A percentile compares a stretch with the other conserved stretches of the same genome.
Evolutionary conservation across 2,113 vertebrate species (phyloP).

Genomic region (Hyla sarda): DNA sequence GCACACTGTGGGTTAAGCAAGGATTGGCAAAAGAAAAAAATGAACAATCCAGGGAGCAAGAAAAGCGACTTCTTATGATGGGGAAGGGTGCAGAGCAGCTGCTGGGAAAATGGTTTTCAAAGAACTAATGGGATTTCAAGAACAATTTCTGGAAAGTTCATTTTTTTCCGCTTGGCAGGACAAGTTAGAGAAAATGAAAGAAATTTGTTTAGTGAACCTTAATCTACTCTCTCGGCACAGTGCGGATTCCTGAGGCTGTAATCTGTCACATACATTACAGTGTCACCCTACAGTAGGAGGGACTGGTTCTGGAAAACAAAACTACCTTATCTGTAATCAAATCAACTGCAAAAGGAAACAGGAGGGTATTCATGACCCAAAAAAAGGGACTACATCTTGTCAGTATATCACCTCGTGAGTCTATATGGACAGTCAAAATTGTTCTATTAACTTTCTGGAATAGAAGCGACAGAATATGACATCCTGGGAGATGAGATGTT

Average conservation of each 20-base stretch:
- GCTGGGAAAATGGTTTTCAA: slow-evolving; percentile 59
- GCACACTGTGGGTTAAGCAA: slow-evolving; percentile 25
- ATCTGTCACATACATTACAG: slow-evolving; percentile 57
- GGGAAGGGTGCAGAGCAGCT: slow-evolving; percentile 50
- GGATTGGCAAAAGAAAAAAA: slow-evolving; percentile 28
- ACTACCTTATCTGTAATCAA: slow-evolving; percentile 3
- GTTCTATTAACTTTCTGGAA: background rate
- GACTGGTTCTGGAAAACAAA: background rate
- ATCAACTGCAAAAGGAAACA: background rate
- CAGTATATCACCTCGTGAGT: background rate
- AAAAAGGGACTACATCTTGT: background rate
- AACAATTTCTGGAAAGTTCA: slow-evolving; percentile 61
- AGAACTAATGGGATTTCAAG: slow-evolving; percentile 61
- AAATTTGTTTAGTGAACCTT: slow-evolving; percentile 60
- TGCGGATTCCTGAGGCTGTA: slow-evolving; percentile 49
- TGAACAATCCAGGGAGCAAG: slow-evolving; percentile 14
- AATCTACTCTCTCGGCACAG: slow-evolving; percentile 51
- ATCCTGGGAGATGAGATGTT: background rate
- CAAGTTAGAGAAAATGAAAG: slow-evolving; percentile 60
- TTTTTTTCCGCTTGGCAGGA: slow-evolving; percentile 59
- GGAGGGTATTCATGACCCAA: background rate
- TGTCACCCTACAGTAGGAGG: slow-evolving; percentile 53
- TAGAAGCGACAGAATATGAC: background rate
- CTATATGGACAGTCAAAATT: background rate
- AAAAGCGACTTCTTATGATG: slow-evolving; percentile 45